Conservation (phyloP, 2,888 invertebrate species). For the Parnassius smintheus region DNA sequence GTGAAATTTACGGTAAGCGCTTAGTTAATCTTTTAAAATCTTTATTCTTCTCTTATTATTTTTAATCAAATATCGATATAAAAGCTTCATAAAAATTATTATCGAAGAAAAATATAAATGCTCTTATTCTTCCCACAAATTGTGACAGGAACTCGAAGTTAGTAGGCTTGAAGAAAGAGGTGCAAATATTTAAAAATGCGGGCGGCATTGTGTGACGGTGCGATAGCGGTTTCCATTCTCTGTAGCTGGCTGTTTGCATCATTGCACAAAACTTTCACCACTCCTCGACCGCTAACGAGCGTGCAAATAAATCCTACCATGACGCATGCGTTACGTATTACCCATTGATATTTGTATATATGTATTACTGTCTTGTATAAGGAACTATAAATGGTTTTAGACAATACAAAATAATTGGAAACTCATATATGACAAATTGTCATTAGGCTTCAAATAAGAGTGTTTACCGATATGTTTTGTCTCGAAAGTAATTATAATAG, state of each 20-base stretch:
- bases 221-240: constrained; percentile 28
- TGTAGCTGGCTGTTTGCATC: constrained; percentile 54
- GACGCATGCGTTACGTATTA: constrained; percentile 51
- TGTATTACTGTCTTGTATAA: background rate
- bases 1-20: too few relatives aligned
- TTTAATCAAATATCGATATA: too few relatives aligned
- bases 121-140: too few relatives aligned
- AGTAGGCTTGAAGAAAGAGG: background rate
- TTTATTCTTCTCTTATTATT: too few relatives aligned
- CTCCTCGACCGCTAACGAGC: constrained; percentile 44
- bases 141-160: background rate
- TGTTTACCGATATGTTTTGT: background rate
- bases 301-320: constrained; percentile 40
- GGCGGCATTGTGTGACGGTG: constrained; percentile 10
- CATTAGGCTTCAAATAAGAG: constrained; percentile 3
- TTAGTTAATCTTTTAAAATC: too few relatives aligned
- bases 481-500: background rate
- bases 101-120: too few relatives aligned
- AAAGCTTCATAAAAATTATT: too few relatives aligned
- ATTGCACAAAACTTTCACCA: constrained; percentile 77
- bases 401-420: background rate
- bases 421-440: background rate
- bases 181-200: background rate
- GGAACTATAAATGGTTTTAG: background rate
- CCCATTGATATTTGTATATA: constrained; percentile 25